Evolutionary conservation across 2,888 invertebrate species (phyloP).

Genomic region (Noctua fimbriata): DNA sequence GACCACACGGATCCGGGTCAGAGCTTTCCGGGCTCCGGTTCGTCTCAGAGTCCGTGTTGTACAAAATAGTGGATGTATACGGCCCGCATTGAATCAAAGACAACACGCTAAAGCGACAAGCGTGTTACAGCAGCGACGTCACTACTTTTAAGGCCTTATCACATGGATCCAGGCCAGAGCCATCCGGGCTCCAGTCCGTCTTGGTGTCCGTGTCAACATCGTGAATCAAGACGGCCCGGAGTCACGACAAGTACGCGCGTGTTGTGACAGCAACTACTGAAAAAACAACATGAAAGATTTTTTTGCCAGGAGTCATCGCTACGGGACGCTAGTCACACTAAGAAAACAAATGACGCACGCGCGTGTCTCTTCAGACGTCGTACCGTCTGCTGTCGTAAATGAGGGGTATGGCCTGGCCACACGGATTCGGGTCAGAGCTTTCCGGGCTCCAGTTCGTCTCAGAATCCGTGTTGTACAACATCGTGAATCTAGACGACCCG

Average conservation of each 20-base stretch:
- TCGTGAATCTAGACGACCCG: no score
- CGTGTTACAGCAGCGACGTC: neutral
- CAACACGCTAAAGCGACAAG: neutral
- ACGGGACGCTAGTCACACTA: no score
- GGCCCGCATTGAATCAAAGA: neutral
- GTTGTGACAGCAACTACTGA: neutral
- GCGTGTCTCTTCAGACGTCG: neutral
- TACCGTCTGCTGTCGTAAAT: neutral
- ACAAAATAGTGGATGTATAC: no score
- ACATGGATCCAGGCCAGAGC: neutral
- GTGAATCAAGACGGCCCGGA: neutral
- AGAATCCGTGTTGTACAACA: no score
- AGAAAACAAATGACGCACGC: neutral
- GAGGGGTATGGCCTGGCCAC: neutral
- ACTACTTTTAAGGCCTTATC: no score
- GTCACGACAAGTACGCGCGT: neutral
- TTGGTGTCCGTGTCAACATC: neutral
- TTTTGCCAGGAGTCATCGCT: no score
- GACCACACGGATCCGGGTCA: constrained; percentile 7
- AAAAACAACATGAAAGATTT: neutral
- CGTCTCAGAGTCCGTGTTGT: no score
- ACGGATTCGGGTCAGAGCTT: no score
- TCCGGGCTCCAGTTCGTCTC: no score
- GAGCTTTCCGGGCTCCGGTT: no score
- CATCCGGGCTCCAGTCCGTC: neutral